phyloP scores from a whole-genome alignment of 2,888 invertebrate species.

The Tromatobia lineatoria region DNA sequence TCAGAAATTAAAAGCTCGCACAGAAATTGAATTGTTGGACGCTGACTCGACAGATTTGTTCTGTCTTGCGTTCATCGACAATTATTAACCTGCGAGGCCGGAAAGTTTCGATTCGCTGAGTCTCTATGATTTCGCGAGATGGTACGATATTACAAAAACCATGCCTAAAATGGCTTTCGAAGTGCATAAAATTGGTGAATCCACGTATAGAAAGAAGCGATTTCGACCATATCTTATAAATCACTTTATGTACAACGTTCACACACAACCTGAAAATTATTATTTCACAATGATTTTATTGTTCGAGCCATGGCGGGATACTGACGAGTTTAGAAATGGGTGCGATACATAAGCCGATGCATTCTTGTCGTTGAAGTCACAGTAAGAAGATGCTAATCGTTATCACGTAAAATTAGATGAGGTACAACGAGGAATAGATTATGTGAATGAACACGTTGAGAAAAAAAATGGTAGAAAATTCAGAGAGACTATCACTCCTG shows the following conservation, averaged over 20 bases:
- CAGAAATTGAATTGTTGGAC: conserved; percentile 51
- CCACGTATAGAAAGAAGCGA: background rate
- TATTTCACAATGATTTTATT: too few species aligned
- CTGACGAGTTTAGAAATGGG: conserved; percentile 63
- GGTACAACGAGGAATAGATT: conserved; percentile 24
- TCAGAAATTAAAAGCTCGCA: conserved; percentile 57
- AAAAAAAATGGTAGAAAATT: conserved; percentile 21
- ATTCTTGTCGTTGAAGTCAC: conserved; percentile 56
- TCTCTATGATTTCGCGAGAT: too few species aligned
- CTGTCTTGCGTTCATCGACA: background rate
- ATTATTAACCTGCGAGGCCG: background rate
- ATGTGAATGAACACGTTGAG: conserved; percentile 43
- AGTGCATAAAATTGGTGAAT: background rate
- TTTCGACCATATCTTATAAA: too few species aligned
- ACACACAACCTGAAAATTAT: too few species aligned
- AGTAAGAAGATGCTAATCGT: conserved; percentile 13
- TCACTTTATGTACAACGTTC: too few species aligned
- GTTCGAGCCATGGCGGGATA: too few species aligned
- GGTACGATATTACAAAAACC: conserved; percentile 1
- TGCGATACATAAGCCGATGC: conserved; percentile 64
- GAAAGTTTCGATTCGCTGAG: too few species aligned
- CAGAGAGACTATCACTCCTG: conserved; percentile 61
- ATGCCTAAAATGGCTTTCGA: background rate
- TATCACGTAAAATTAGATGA: conserved; percentile 56
- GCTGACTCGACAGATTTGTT: conserved; percentile 1